Evolutionary conservation across 2,113 vertebrate species (phyloP).

Genomic region (Oryzias melastigma): DNA sequence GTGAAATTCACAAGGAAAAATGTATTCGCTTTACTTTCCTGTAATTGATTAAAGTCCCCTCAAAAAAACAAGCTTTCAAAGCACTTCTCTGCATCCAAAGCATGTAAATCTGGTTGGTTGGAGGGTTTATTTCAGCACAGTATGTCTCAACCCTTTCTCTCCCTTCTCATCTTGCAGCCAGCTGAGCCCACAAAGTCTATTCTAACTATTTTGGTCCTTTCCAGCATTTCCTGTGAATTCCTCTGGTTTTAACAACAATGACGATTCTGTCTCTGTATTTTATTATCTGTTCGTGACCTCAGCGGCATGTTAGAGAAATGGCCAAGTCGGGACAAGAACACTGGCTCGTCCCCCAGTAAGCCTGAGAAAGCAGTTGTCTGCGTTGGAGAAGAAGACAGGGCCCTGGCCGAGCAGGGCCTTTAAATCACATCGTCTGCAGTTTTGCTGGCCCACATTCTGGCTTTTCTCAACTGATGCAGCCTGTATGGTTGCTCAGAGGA

Average conservation of each 20-base stretch:
- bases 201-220: conserved; percentile 38
- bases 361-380: conserved; percentile 52
- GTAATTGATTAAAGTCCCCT: conserved; percentile 1
- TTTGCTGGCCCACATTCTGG: conserved; percentile 39
- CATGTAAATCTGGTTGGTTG: conserved; percentile 47
- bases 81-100: conserved; percentile 4
- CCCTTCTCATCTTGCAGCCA: conserved; percentile 32
- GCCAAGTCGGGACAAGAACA: conserved; percentile 54
- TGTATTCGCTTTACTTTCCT: conserved; percentile 4
- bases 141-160: conserved; percentile 29
- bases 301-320: conserved; percentile 49
- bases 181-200: conserved; percentile 55
- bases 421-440: conserved; percentile 41
- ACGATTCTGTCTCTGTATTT: conserved; percentile 54
- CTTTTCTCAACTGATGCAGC: conserved; percentile 14
- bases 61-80: background rate
- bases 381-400: conserved; percentile 38
- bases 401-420: conserved; percentile 29
- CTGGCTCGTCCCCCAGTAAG: conserved; percentile 33
- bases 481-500: conserved; percentile 42
- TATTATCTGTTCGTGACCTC: conserved; percentile 63
- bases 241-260: conserved; percentile 51
- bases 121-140: conserved; percentile 39
- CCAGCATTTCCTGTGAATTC: conserved; percentile 36
- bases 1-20: conserved; percentile 12